Evolutionary conservation across 2,888 invertebrate genomes (phyloP).

Genomic region (Cetonia aurata): DNA sequence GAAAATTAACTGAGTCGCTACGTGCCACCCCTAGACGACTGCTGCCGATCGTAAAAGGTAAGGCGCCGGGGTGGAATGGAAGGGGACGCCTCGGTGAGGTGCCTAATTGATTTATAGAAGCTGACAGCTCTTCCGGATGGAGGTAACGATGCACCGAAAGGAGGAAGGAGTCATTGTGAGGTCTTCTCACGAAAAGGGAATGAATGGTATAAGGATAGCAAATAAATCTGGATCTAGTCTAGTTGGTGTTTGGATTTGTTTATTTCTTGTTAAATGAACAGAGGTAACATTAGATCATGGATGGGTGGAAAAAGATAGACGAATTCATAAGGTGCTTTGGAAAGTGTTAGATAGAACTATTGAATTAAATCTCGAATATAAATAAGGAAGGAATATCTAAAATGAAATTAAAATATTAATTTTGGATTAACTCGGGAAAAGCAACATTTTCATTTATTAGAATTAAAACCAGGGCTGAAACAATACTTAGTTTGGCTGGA

Average conservation of each 20-base stretch:
- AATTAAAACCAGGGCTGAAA: no score
- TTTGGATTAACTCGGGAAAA: no score
- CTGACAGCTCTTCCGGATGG: neutral
- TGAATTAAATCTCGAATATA: neutral
- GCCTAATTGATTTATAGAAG: constrained; percentile 21
- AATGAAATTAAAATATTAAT: no score
- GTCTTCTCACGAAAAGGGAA: neutral
- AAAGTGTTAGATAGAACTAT: neutral
- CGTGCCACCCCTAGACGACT: constrained; percentile 1
- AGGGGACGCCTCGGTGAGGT: neutral
- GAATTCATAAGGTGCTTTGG: neutral
- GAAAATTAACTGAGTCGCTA: constrained; percentile 20
- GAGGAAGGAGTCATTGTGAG: no score
- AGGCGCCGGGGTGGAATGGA: neutral
- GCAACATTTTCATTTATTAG: no score
- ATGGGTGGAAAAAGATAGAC: neutral
- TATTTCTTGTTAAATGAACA: constrained; percentile 8
- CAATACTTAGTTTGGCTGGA: no score
- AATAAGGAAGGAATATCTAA: no score
- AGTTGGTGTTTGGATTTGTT: neutral
- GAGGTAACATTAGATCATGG: neutral
- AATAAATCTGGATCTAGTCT: constrained; percentile 11
- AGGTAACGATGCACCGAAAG: neutral
- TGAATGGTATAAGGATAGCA: neutral
- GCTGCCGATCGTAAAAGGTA: neutral